These are phyloP conservation scores for Chouioia cunea DNA, from an alignment of 2,888 invertebrate genomes.

Conservation along the genomic window DNA sequence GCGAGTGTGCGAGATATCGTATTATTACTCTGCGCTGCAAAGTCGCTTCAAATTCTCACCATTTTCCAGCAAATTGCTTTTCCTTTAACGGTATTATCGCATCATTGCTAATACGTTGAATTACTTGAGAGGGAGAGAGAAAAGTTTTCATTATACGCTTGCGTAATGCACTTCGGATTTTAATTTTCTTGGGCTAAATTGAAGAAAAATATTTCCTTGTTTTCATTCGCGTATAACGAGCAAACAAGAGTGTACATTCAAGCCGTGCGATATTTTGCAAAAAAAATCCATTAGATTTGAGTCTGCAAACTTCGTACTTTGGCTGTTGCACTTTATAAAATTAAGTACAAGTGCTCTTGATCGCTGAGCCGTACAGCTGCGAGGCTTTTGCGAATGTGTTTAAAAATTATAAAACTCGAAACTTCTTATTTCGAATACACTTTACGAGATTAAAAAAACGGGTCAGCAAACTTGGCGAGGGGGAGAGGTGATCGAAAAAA, in stretches of 20 bases:
- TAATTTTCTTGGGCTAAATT: no score
- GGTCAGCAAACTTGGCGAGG: background rate
- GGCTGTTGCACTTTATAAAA: slow-evolving; percentile 25
- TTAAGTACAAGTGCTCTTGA: slow-evolving; percentile 27
- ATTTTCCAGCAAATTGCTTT: slow-evolving; percentile 41
- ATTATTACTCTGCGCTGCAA: slow-evolving; percentile 40
- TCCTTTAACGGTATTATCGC: slow-evolving; percentile 31
- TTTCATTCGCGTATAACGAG: no score
- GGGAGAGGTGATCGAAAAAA: no score
- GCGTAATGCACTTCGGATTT: no score
- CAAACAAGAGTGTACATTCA: no score
- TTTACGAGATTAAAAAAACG: slow-evolving; percentile 18
- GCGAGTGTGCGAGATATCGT: slow-evolving; percentile 28
- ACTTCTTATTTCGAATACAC: slow-evolving; percentile 4
- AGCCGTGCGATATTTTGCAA: no score
- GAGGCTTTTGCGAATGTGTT: slow-evolving; percentile 1
- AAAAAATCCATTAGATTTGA: slow-evolving; percentile 1
- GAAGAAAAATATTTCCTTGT: no score
- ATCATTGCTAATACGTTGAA: slow-evolving; percentile 13
- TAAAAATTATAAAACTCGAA: slow-evolving; percentile 22
- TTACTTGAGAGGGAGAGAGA: no score
- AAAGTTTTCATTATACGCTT: no score
- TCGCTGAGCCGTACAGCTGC: slow-evolving; percentile 1
- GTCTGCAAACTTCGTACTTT: slow-evolving; percentile 6
- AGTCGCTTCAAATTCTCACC: slow-evolving; percentile 36